A percentile compares a stretch with the other conserved stretches of the same genome.
Conservation (phyloP, 2,888 invertebrate species). For the Xanthorhoe spadicearia region DNA sequence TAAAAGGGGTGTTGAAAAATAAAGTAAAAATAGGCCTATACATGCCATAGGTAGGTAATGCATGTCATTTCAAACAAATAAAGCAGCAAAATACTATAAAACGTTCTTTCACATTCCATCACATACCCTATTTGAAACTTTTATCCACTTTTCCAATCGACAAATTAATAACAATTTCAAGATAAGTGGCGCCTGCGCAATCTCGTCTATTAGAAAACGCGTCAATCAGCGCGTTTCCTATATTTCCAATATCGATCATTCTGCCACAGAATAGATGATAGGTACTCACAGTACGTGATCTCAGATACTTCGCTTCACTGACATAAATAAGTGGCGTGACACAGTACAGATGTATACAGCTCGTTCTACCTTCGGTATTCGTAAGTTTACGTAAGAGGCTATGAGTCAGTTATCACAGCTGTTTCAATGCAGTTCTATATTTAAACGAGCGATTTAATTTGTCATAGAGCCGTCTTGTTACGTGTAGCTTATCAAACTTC, state of each 20-base stretch:
- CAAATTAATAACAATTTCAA: conserved; percentile 44
- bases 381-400: not conserved
- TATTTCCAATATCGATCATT: conserved; percentile 46
- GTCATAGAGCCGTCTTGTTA: not conserved
- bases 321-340: conserved; percentile 47
- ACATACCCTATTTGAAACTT: conserved; percentile 10
- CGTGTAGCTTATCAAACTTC: not conserved
- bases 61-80: not conserved
- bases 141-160: conserved; percentile 36
- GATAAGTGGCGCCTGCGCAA: conserved; percentile 44
- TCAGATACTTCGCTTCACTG: conserved; percentile 46
- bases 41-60: too few relatives aligned
- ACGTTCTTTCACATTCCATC: not conserved
- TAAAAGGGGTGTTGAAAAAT: too few relatives aligned
- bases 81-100: not conserved
- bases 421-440: not conserved
- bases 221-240: conserved; percentile 48
- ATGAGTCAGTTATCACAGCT: conserved; percentile 9
- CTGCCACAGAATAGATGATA: conserved; percentile 21
- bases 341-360: conserved; percentile 36
- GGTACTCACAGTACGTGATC: conserved; percentile 39
- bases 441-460: not conserved
- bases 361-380: conserved; percentile 1
- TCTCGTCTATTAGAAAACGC: conserved; percentile 50
- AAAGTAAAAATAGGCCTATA: too few relatives aligned